A percentile compares a stretch with the other conserved stretches of the same genome.
Conservation (phyloP, 1,140 invertebrate genomes). For the Lanistes nyassanus region DNA sequence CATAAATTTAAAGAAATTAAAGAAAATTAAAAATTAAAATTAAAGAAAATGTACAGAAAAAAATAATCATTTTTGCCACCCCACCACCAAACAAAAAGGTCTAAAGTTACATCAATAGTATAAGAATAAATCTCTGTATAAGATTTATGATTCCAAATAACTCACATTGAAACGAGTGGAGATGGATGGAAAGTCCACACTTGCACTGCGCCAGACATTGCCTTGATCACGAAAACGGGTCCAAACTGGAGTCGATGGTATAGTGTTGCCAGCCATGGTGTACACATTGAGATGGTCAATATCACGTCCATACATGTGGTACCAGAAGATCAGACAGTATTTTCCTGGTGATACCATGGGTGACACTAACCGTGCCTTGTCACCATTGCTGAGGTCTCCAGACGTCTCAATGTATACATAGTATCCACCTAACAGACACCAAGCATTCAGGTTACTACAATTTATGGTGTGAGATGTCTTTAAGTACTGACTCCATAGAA, state of each 20-base stretch:
- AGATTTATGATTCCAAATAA: slow-evolving; percentile 5
- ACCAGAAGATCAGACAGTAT: slow-evolving; percentile 64
- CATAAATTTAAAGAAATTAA: neutral
- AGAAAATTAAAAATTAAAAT: too few species aligned
- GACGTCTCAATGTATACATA: slow-evolving; percentile 55
- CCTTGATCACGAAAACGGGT: slow-evolving; percentile 50
- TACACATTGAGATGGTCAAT: slow-evolving; percentile 56
- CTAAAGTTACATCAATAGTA: too few species aligned
- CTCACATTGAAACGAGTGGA: slow-evolving; percentile 41
- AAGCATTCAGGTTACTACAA: too few species aligned
- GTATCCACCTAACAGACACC: slow-evolving; percentile 41
- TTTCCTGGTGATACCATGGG: slow-evolving; percentile 34
- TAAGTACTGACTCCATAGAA: too few species aligned
- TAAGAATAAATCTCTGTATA: neutral
- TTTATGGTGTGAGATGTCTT: too few species aligned
- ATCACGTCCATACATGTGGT: slow-evolving; percentile 56
- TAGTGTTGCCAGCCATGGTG: slow-evolving; percentile 30
- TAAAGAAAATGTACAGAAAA: too few species aligned
- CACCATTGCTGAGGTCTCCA: slow-evolving; percentile 24
- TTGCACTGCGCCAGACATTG: slow-evolving; percentile 48
- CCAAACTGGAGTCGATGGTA: slow-evolving; percentile 51
- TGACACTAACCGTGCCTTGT: slow-evolving; percentile 48
- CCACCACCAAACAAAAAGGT: too few species aligned
- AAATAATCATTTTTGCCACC: too few species aligned
- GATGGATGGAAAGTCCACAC: slow-evolving; percentile 36